Evolutionary conservation across 2,797 vertebrate species (phyloP), one percentile per base, ranked within the genome.

Genomic region (Zalophus californianus): DNA sequence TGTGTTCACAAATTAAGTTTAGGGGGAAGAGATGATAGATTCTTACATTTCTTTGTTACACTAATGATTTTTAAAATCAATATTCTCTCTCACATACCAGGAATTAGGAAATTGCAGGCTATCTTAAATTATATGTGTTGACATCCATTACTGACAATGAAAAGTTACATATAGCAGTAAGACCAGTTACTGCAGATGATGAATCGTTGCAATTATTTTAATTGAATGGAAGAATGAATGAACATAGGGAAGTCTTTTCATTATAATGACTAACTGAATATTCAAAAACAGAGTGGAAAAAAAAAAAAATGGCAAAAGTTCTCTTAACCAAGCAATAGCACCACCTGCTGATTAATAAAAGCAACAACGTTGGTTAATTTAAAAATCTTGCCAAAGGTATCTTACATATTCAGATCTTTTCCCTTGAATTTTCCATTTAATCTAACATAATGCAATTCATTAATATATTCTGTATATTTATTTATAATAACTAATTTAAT

Each of bases 271-370:
- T 85, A 94, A 93, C 12, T 20, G 16, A 80, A 92, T 77, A 89
- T 66, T 94, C 50, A 79, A 70, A 75, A 72, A 80, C 14, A 86
- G 2, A 75, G 41, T 66, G 66, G 1, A 11, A 56, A 93, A 95
- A 93, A 90, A n/a, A n/a, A 32, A 82, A 78, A 86, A 93, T 56
- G 56, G 90, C 66, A 86, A 58, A 62, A 58, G 9, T 84, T 70
- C 32, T 87, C 85, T 84, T 68, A 52, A 9, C 91, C 4, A 96
- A 89, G 89, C 96, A 97, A 96, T 14, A 96, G 98, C 94, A 70
- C 97, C 98, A 96, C 94, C 98, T 98, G 95, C 97, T 96, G 97
- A 94, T 93, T 94, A 60, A 91, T 54, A 95, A 82, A 87, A 75
- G 89, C 75, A 96, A 93, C 3, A 91, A 38, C 32, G 35, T 90